Percentiles rank a stretch among this genome's conserved stretches.
Evolutionary conservation across 2,113 vertebrate species (phyloP).

Genomic region (Casuarius casuarius): DNA sequence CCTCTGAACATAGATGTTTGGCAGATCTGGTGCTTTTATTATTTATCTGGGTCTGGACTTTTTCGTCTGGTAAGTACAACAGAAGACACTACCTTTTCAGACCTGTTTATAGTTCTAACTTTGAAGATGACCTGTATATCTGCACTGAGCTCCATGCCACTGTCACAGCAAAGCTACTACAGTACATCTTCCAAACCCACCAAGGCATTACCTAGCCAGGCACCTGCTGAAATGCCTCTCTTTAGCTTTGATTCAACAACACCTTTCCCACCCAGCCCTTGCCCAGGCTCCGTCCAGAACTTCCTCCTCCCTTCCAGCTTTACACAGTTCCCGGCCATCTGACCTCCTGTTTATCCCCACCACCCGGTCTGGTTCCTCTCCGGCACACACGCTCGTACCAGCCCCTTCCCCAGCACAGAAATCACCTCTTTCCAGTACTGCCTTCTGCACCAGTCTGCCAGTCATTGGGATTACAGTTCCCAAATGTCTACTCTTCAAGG

Average conservation of each 20-base stretch:
- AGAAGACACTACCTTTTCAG: neutral
- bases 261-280: neutral
- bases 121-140: neutral
- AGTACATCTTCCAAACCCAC: neutral
- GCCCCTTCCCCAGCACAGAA: neutral
- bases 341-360: neutral
- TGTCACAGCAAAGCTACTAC: fast-evolving
- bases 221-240: neutral
- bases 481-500: neutral
- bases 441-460: neutral
- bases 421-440: neutral
- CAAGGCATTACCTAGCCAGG: neutral
- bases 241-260: neutral
- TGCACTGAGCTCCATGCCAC: neutral
- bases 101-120: neutral
- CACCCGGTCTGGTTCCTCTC: neutral
- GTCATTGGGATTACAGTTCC: neutral
- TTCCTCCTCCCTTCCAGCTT: neutral
- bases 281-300: neutral
- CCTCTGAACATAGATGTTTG: neutral
- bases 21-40: constrained; percentile 4
- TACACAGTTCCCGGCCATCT: fast-evolving
- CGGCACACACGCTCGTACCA: neutral
- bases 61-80: neutral
- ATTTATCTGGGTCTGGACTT: neutral